Base-by-base conservation (phyloP, 1,140 invertebrate genomes). In the Gonioctena quinquepunctata region DNA sequence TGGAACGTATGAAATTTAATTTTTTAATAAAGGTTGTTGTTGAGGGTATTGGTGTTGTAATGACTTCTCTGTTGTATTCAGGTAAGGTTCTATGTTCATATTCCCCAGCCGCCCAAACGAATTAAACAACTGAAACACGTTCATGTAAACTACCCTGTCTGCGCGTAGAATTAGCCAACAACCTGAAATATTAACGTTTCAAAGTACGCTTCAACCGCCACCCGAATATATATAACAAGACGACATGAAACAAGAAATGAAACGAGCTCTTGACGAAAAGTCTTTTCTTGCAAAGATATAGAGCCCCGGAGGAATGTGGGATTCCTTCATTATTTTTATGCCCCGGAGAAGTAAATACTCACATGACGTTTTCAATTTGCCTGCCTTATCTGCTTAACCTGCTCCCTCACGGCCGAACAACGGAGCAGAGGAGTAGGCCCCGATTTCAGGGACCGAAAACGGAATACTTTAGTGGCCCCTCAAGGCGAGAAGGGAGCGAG, bases 361-460 rank as follows among this genome's bases (percentile, higher is more conserved):
- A 72, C 71, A 72, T 72, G 71, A 72, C 71, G 67, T 72, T 72
- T 72, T 69, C 71, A 72, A 72, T 72, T 72, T 72, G 67, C 66
- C 66, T 64, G 71, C 63, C 66, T 72, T 69, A 72, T 72, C 71
- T 72, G 66, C 66, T 72, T 72, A 72, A 68, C 70, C 50, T 72
- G 71, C 61, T 64, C 68, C 69, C 68, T 69, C 71, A 66, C 66
- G 22, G 66, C 57, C 60, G 22, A 69, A 66, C 67, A 22, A 21
- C 16, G 54, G 57, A 42, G 33, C n/a, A n/a, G n/a, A n/a, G n/a
- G n/a, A n/a, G n/a, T n/a, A 42, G 33, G 7, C 33, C 33, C 33
- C 8, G 33, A 42, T 0, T 42, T n/a, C 2, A 42, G 11, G 33
- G 33, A 42, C 33, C 33, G 13, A 42, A 42, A 42, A 42, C 11